Percentiles rank a stretch among this genome's conserved stretches.
phyloP scores from a whole-genome alignment of 2,113 vertebrate species.

The Oreochromis niloticus region DNA sequence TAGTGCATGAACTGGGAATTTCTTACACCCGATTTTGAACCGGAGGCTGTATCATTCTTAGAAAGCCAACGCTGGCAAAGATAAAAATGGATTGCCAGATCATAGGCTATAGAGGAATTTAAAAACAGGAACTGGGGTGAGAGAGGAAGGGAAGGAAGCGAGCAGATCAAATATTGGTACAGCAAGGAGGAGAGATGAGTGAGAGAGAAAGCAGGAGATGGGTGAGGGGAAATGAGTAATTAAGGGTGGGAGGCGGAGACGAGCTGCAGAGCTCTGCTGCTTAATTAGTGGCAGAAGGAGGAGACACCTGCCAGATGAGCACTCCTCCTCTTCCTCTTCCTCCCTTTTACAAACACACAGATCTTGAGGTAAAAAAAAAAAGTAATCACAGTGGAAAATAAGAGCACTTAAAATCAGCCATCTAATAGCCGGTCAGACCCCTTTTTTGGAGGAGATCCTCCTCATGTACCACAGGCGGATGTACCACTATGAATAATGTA shows the following conservation, averaged over 20 bases:
- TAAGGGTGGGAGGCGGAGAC: conserved; percentile 27
- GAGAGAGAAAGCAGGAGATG: not conserved
- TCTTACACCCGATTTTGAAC: not conserved
- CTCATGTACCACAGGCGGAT: conserved; percentile 25
- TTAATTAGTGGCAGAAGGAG: conserved; percentile 42
- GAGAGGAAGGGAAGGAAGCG: not conserved
- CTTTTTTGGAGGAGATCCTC: not conserved
- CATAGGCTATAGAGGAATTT: not conserved
- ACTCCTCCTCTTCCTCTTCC: not conserved
- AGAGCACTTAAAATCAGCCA: conserved; percentile 11
- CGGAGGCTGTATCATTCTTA: not conserved
- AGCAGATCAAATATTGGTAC: not conserved
- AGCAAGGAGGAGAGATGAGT: not conserved
- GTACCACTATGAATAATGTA: conserved; percentile 69
- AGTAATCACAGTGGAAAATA: not conserved
- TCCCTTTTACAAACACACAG: not conserved
- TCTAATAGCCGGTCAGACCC: not conserved
- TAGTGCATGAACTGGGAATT: conserved; percentile 14
- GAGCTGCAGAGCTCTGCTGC: conserved; percentile 17
- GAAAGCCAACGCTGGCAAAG: not conserved
- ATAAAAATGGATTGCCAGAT: not conserved
- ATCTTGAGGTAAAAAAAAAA: not conserved
- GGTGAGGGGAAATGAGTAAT: not conserved
- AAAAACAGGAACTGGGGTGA: not conserved
- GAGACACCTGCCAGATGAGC: conserved; percentile 40